Evolutionary conservation across 2,113 vertebrate species (phyloP), one percentile per base, ranked within the genome.

Genomic region (Malurus cyaneus): DNA sequence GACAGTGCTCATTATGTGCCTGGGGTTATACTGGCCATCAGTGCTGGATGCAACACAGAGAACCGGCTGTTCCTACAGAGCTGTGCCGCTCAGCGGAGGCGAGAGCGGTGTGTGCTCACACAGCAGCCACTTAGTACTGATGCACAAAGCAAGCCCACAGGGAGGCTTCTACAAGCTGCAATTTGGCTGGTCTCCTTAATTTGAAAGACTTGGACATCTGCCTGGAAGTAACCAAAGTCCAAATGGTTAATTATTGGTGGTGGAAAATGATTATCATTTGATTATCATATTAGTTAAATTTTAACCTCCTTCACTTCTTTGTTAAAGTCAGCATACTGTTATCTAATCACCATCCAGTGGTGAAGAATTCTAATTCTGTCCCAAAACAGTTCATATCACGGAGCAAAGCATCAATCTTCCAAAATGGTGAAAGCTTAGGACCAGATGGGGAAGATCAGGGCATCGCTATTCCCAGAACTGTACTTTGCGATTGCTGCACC

Each of bases 181-280:
- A 54, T 92, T 93, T 95, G 96, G 77, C 84, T 6, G 3, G 19
- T 39, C 23, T 57, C 24, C 41, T 59, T 87, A 49, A 79, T 89
- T 64, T 84, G 41, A 92, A 86, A 90, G 59, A 42, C 26, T 89
- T 96, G 89, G 77, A 71, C 31, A n/a, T 11, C 12, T 79, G 73
- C 89, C 84, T 61, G 29, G 86, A 78, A 97, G 72, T 59, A 76
- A 17, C 39, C 5, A 5, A 82, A 71, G 80, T 66, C 47, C 62
- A 86, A 86, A 91, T 46, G 49, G 93, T 89, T 95, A 93, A 92
- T 92, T 85, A 94, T 28, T 69, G 42, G 32, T 42, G 15, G 39
- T 87, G 50, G 61, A 44, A 91, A 91, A 66, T 19, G 1, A 86
- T 92, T 70, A 80, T 52, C 61, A 20, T 41, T 81, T 89, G 66